Evolutionary conservation across 1,140 invertebrate species (phyloP).

Genomic region (Pectinophora gossypiella): DNA sequence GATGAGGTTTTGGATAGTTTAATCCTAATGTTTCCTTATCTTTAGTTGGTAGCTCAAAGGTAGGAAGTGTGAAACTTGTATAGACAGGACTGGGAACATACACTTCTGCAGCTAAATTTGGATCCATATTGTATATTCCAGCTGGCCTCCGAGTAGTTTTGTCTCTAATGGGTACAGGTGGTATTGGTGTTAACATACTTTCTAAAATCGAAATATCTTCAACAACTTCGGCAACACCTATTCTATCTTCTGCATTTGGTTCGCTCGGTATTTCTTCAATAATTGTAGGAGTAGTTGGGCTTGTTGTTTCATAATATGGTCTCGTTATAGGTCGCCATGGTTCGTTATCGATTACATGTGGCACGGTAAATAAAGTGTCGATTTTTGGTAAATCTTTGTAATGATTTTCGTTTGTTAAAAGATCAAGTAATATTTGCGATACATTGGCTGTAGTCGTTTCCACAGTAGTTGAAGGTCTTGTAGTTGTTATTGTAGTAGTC

Average conservation of each 20-base stretch:
- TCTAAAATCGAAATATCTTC: constrained; percentile 68
- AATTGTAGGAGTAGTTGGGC: constrained; percentile 29
- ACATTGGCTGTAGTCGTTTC: constrained; percentile 55
- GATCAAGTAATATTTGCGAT: constrained; percentile 57
- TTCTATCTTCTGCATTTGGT: constrained; percentile 61
- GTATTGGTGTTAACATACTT: constrained; percentile 52
- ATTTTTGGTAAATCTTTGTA: constrained; percentile 72
- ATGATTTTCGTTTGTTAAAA: constrained; percentile 63
- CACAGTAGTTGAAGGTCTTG: constrained; percentile 32
- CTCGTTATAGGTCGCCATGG: constrained; percentile 76
- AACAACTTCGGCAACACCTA: constrained; percentile 67
- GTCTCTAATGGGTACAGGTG: constrained; percentile 46
- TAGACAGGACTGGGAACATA: constrained; percentile 76
- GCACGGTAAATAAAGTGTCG: constrained; percentile 69
- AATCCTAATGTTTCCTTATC: constrained; percentile 71
- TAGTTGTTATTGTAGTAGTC: constrained; percentile 31
- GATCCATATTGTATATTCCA: constrained; percentile 51
- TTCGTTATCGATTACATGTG: constrained; percentile 72
- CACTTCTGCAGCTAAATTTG: constrained; percentile 53
- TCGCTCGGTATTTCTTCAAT: constrained; percentile 32
- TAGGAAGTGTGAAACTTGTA: constrained; percentile 80
- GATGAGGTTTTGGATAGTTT: constrained; percentile 76
- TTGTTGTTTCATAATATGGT: constrained; percentile 60
- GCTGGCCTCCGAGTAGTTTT: constrained; percentile 36
- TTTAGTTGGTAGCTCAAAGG: constrained; percentile 71